Percentiles rank a stretch among this genome's conserved stretches.
These are phyloP conservation scores for Pseudorasbora parva DNA, from an alignment of 2,113 vertebrate genomes.

Conservation along the genomic window DNA sequence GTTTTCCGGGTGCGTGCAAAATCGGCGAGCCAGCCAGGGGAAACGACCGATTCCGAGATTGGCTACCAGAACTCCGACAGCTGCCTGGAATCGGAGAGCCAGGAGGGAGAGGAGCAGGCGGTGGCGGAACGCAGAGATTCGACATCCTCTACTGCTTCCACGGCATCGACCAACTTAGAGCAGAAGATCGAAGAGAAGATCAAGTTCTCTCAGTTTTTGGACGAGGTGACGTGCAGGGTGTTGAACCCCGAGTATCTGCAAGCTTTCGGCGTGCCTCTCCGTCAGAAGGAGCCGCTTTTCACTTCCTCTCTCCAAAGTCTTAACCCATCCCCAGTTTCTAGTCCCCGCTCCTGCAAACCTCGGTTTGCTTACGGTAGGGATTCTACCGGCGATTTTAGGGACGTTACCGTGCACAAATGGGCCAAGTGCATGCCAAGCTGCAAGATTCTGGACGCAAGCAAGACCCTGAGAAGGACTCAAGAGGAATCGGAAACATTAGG, in stretches of 20 bases:
- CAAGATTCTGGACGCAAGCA: slow-evolving; percentile 68
- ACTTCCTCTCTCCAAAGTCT: neutral
- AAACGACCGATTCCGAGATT: slow-evolving; percentile 63
- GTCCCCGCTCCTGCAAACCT: too few species aligned
- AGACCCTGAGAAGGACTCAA: slow-evolving; percentile 61
- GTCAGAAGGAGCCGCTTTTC: slow-evolving; percentile 62
- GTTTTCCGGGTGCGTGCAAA: slow-evolving; percentile 58
- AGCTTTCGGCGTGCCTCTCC: slow-evolving; percentile 65
- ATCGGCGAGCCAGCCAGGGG: slow-evolving; percentile 50
- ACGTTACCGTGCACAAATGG: slow-evolving; percentile 65
- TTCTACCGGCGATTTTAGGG: slow-evolving; percentile 60
- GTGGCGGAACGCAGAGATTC: slow-evolving; percentile 56
- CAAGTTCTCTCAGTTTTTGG: slow-evolving; percentile 90
- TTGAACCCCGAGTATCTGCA: slow-evolving; percentile 77
- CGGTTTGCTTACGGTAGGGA: slow-evolving; percentile 60
- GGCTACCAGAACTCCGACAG: slow-evolving; percentile 72
- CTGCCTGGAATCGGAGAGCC: slow-evolving; percentile 49
- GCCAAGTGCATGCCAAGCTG: slow-evolving; percentile 66
- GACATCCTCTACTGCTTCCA: slow-evolving; percentile 51
- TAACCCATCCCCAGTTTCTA: neutral
- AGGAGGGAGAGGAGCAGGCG: slow-evolving; percentile 48
- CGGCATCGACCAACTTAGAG: slow-evolving; percentile 65
- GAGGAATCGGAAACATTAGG: slow-evolving; percentile 47
- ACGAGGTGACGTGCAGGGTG: slow-evolving; percentile 86
- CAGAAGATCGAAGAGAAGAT: slow-evolving; percentile 78